Conservation (phyloP, 2,113 vertebrate genomes). For the Pseudopipra pipra region DNA sequence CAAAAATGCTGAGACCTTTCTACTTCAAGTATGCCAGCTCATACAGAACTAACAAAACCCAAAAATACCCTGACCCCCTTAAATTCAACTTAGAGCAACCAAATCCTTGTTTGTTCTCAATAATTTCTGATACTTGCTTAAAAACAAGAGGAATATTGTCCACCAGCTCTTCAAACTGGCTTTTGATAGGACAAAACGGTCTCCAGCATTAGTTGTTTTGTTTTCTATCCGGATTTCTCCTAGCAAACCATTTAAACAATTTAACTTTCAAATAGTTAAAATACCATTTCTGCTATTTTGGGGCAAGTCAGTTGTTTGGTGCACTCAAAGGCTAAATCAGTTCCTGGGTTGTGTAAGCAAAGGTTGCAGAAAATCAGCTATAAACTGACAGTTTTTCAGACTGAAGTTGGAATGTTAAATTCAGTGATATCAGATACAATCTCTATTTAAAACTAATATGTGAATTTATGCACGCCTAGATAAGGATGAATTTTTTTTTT, state of each 20-base stretch:
- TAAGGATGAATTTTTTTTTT: not conserved
- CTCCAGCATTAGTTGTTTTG: not conserved
- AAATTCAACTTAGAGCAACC: not conserved
- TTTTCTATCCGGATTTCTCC: not conserved
- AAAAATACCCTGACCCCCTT: not conserved
- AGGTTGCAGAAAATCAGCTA: not conserved
- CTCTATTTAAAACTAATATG: not conserved
- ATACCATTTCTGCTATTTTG: not conserved
- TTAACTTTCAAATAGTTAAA: not conserved
- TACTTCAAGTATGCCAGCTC: not conserved
- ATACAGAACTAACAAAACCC: not conserved
- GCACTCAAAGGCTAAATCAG: not conserved
- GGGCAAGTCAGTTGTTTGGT: not conserved
- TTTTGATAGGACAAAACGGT: not conserved
- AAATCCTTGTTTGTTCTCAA: not conserved
- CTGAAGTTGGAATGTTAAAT: not conserved
- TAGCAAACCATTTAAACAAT: not conserved
- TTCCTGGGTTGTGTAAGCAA: not conserved
- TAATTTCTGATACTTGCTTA: not conserved
- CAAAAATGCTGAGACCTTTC: not conserved
- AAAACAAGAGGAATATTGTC: not conserved
- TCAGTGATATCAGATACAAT: not conserved
- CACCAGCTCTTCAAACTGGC: not conserved
- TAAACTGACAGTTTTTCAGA: not conserved
- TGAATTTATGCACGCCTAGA: not conserved